Conservation (phyloP, 2,797 vertebrate species). For the Vireo griseus region DNA sequence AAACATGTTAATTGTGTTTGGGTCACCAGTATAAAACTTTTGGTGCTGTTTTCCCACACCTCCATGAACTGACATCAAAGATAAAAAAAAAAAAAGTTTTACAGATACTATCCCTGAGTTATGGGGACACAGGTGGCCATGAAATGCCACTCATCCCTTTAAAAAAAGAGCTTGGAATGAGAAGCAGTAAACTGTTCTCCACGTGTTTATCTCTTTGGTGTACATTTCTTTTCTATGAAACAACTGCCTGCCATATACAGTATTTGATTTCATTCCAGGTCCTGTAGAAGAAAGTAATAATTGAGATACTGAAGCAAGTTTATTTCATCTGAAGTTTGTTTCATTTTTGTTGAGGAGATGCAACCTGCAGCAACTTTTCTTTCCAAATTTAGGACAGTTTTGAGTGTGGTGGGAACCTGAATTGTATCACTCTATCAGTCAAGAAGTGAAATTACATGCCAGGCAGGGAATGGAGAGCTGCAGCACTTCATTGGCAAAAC, state of each 20-base stretch:
- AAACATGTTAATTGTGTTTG: not conserved
- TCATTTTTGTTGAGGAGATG: conserved; percentile 9
- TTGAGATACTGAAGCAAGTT: conserved; percentile 23
- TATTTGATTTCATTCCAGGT: conserved; percentile 4
- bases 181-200: not conserved
- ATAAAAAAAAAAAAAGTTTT: not conserved
- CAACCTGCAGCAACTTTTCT: conserved; percentile 3
- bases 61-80: not conserved
- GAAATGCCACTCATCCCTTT: not conserved
- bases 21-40: conserved; percentile 7
- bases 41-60: not conserved
- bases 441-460: conserved; percentile 7
- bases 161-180: not conserved
- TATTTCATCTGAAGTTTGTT: conserved; percentile 35
- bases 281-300: conserved; percentile 12
- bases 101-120: not conserved
- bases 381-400: conserved; percentile 43
- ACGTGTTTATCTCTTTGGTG: not conserved
- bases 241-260: not conserved
- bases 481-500: not conserved
- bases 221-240: not conserved
- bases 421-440: not conserved
- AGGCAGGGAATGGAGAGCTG: not conserved
- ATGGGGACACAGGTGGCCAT: not conserved
- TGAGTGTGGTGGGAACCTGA: not conserved